These are phyloP conservation scores for Porites lutea DNA, from an alignment of 64 coral and sea anemone genomes.

Conservation along the genomic window DNA sequence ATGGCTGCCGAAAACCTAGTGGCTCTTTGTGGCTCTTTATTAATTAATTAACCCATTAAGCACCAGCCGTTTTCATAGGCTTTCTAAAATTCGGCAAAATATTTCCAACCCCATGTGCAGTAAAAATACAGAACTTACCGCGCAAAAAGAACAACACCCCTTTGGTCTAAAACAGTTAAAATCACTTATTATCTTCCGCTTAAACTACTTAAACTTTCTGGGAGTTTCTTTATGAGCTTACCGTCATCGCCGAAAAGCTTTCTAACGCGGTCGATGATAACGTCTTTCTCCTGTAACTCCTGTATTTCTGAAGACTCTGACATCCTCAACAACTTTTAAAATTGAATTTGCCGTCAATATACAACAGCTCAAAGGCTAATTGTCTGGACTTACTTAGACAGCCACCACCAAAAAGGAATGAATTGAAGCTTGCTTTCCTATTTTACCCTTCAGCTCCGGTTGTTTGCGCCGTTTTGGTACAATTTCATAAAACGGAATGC, in stretches of 20 bases:
- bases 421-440: too few relatives aligned
- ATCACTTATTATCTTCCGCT: not conserved
- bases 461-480: not conserved
- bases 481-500: not conserved
- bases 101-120: too few relatives aligned
- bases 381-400: constrained; percentile 1
- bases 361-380: not conserved
- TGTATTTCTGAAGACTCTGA: not conserved
- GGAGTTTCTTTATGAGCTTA: not conserved
- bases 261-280: constrained; percentile 1
- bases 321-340: not conserved
- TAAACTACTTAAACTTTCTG: too few relatives aligned
- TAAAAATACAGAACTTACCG: not conserved
- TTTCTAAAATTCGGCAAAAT: too few relatives aligned
- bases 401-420: not conserved
- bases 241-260: not conserved
- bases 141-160: too few relatives aligned
- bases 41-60: too few relatives aligned
- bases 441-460: not conserved
- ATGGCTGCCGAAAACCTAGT: too few relatives aligned
- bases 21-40: too few relatives aligned
- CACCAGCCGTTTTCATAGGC: too few relatives aligned
- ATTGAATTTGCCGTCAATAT: not conserved
- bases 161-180: not conserved
- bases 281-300: not conserved